A percentile compares a stretch with the other conserved stretches of the same genome.
phyloP scores from a whole-genome alignment of 2,888 invertebrate species.

The Beris morrisii region DNA sequence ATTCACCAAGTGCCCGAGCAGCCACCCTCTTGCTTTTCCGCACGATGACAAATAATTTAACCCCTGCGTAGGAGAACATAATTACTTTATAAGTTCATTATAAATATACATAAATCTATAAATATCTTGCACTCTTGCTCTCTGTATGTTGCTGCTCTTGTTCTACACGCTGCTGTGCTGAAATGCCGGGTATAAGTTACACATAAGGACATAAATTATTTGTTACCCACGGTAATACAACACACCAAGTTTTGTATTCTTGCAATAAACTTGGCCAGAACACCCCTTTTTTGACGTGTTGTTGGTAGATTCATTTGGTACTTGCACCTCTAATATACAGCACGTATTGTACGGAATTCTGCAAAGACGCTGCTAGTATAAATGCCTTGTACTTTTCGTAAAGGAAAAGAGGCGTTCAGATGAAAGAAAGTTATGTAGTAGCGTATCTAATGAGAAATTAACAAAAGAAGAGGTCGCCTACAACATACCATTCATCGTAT shows the following conservation, averaged over 20 bases:
- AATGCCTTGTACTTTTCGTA: background rate
- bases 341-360: slow-evolving; percentile 8
- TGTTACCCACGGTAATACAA: slow-evolving; percentile 32
- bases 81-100: slow-evolving; percentile 58
- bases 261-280: slow-evolving; percentile 36
- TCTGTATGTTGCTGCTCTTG: slow-evolving; percentile 21
- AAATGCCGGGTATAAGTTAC: slow-evolving; percentile 15
- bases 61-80: slow-evolving; percentile 45
- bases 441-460: slow-evolving; percentile 43
- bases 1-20: background rate
- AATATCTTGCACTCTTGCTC: slow-evolving; percentile 35
- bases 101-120: slow-evolving; percentile 55
- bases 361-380: background rate
- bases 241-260: slow-evolving; percentile 34
- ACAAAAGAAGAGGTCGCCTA: slow-evolving; percentile 33
- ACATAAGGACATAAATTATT: slow-evolving; percentile 36
- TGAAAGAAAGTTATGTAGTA: slow-evolving; percentile 28
- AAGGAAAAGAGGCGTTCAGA: background rate
- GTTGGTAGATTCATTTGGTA: slow-evolving; percentile 23
- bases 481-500: too few relatives aligned
- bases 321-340: slow-evolving; percentile 28
- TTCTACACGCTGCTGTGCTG: slow-evolving; percentile 4
- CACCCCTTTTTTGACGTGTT: slow-evolving; percentile 36
- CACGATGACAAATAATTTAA: slow-evolving; percentile 38
- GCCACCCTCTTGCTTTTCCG: slow-evolving; percentile 13